Base-by-base conservation (phyloP, 2,113 vertebrate genomes). In the Cricetomys ansorgei region DNA sequence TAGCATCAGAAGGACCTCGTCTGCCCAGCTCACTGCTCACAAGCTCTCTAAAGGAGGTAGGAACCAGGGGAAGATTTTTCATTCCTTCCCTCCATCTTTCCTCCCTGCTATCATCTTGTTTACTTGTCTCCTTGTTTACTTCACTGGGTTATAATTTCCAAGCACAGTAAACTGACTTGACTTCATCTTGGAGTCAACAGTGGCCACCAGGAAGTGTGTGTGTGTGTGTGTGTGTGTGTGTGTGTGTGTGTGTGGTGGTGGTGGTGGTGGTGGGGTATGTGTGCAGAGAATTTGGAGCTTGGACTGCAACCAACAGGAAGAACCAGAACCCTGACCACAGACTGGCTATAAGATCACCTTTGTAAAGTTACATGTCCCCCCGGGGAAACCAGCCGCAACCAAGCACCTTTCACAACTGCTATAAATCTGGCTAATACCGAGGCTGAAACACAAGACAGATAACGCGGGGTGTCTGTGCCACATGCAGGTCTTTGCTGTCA, bases 271-370 rank as follows among this genome's bases (percentile, higher is more conserved):
- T n/a, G n/a, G n/a, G n/a, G n/a, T n/a, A n/a, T n/a, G n/a, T 29
- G 9, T 76, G n/a, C 45, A 5, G 11, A 34, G 48, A 11, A 43
- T 1, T 0, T 8, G 11, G 50, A 0, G 10, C 48, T 37, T 21
- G 59, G 70, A 40, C 53, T 73, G 40, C 69, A 59, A 43, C 53
- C 16, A 13, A 23, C 64, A 37, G 34, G 21, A 12, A 5, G 64
- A 70, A 13, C 21, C 67, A 0, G n/a, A 88, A 9, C 8, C 13
- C n/a, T 0, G 6, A 59, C 81, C 23, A 5, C 40, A 19, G 11
- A 4, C 25, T 34, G 62, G 59, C 70, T 79, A 8, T n/a, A 25
- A 37, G 72, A 37, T 29, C 13, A 0, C n/a, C 19, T 67, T 50
- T 0, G 19, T 10, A 29, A n/a, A 45, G 37, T 57, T 37, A 43